Conservation (phyloP, 2,113 vertebrate species). For the Tragelaphus imberbis region DNA sequence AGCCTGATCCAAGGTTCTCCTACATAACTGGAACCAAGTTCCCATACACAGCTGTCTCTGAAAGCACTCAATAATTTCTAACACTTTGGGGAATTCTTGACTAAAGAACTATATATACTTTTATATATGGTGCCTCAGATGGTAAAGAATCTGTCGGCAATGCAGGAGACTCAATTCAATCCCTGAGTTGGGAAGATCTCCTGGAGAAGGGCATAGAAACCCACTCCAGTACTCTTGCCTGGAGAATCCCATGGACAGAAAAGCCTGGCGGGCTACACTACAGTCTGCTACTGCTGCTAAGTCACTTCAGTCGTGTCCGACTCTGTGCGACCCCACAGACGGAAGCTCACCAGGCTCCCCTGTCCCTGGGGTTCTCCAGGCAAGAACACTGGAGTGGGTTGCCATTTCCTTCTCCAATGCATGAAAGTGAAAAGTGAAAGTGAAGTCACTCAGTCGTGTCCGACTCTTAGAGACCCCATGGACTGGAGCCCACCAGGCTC, state of each 20-base stretch:
- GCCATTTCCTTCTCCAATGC: no score
- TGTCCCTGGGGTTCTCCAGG: no score
- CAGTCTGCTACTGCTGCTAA: no score
- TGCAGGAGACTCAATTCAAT: neutral
- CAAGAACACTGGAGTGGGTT: no score
- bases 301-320: no score
- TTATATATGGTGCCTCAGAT: neutral
- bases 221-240: neutral
- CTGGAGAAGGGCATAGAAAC: neutral
- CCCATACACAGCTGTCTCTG: neutral
- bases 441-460: no score
- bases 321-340: no score
- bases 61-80: neutral
- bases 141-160: neutral
- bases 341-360: no score
- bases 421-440: no score
- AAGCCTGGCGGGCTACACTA: neutral
- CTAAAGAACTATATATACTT: neutral
- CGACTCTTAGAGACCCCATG: no score
- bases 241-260: neutral
- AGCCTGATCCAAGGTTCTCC: neutral
- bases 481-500: no score
- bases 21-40: neutral
- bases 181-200: neutral
- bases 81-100: neutral